phyloP scores from a whole-genome alignment of 2,888 invertebrate species.

The Drosophila antonietae region DNA sequence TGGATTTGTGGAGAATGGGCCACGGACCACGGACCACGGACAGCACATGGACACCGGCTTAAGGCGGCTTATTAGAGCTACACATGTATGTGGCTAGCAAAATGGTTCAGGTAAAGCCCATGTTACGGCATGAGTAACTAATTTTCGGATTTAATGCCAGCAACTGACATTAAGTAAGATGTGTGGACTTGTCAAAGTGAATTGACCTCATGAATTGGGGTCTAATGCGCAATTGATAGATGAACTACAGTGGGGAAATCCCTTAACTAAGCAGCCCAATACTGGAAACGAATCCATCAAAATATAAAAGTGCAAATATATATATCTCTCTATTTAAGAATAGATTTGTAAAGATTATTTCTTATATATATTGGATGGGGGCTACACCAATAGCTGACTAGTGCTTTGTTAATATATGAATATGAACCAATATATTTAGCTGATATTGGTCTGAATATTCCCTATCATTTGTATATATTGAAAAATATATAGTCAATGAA shows the following conservation, averaged over 20 bases:
- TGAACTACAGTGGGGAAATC: neutral
- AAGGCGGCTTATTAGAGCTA: slow-evolving; percentile 62
- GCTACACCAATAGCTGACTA: neutral
- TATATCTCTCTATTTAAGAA: neutral
- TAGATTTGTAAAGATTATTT: neutral
- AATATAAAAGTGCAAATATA: neutral
- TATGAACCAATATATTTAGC: neutral
- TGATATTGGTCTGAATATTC: no score
- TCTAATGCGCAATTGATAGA: slow-evolving; percentile 31
- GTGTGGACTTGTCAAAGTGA: slow-evolving; percentile 37
- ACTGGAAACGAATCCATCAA: neutral
- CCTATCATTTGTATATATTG: neutral
- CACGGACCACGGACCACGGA: neutral
- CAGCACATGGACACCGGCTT: slow-evolving; percentile 64
- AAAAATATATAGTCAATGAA: neutral
- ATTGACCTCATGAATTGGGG: slow-evolving; percentile 44
- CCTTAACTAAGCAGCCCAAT: neutral
- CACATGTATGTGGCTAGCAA: slow-evolving; percentile 54
- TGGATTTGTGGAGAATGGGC: slow-evolving; percentile 37
- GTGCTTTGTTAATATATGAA: neutral
- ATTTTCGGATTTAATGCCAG: slow-evolving; percentile 49
- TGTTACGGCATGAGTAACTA: slow-evolving; percentile 42
- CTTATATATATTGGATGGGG: neutral
- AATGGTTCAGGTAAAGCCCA: slow-evolving; percentile 28
- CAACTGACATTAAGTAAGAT: slow-evolving; percentile 27